These are phyloP conservation scores for Epizoanthus stellaris DNA, from an alignment of 92 coral and sea anemone species.

Conservation along the genomic window DNA sequence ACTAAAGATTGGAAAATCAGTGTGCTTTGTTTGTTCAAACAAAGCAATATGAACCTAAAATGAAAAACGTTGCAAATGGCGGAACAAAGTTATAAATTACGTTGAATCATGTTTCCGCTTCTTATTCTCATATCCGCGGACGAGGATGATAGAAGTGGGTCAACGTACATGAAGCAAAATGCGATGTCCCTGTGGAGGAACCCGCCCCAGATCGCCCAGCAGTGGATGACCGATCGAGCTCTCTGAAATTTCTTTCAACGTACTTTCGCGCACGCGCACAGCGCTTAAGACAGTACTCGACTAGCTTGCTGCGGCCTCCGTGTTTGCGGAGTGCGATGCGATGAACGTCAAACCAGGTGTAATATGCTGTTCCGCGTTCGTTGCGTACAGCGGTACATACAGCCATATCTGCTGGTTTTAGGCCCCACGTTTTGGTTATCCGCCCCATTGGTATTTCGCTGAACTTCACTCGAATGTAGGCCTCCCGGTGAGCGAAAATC, in stretches of 20 bases:
- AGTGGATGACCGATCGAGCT: conserved; percentile 35
- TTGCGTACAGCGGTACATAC: conserved; percentile 65
- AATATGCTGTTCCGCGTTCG: conserved; percentile 91
- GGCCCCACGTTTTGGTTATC: conserved; percentile 84
- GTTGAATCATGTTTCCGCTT: too few species aligned
- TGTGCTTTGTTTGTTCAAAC: too few species aligned
- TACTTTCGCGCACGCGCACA: conserved; percentile 92
- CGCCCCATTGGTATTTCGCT: conserved; percentile 89
- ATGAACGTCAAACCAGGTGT: conserved; percentile 94
- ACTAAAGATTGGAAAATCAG: too few species aligned
- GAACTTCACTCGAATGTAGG: conserved; percentile 84
- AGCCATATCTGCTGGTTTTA: conserved; percentile 77
- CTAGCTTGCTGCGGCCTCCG: conserved; percentile 79
- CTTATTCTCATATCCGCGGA: background rate
- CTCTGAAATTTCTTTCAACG: conserved; percentile 77
- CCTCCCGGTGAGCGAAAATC: conserved; percentile 88
- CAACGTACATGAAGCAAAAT: conserved; percentile 13
- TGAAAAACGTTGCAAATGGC: too few species aligned
- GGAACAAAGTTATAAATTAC: too few species aligned
- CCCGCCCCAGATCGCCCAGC: background rate
- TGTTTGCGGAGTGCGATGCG: conserved; percentile 77
- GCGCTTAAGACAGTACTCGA: conserved; percentile 79
- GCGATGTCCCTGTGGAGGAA: conserved; percentile 1
- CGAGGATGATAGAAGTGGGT: conserved; percentile 24
- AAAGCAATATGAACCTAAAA: too few species aligned